A percentile compares a stretch with the other conserved stretches of the same genome.
phyloP scores from a whole-genome alignment of 2,888 invertebrate species.

The Oeneis ivallda region DNA sequence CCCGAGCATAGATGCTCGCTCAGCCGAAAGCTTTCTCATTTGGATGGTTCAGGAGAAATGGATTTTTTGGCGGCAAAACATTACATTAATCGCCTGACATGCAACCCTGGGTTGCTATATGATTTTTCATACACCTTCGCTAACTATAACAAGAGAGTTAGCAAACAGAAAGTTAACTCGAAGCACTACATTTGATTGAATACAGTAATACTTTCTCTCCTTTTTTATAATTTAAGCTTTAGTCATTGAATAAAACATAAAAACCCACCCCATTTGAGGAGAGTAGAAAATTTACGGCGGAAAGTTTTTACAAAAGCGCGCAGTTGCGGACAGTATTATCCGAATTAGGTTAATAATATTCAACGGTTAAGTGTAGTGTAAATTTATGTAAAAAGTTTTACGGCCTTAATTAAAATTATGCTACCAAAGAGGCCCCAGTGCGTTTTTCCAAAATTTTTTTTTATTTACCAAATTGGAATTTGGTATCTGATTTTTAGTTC shows the following conservation, averaged over 20 bases:
- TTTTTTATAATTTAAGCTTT: background rate
- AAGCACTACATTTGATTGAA: background rate
- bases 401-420: background rate
- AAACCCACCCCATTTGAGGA: background rate
- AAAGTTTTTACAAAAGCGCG: slow-evolving; percentile 3
- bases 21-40: no score
- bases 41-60: no score
- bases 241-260: slow-evolving; percentile 12
- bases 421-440: background rate
- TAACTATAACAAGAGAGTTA: no score
- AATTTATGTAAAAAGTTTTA: slow-evolving; percentile 9
- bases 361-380: slow-evolving; percentile 8
- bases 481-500: background rate
- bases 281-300: background rate
- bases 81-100: no score
- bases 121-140: no score
- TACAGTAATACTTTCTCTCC: background rate
- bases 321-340: background rate
- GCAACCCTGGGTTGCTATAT: no score
- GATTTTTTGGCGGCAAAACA: no score
- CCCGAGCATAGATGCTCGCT: no score
- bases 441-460: background rate
- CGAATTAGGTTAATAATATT: slow-evolving; percentile 1
- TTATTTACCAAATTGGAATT: background rate
- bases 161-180: no score